A percentile compares a stretch with the other conserved stretches of the same genome.
Evolutionary conservation across 2,113 vertebrate species (phyloP).

Genomic region (Aythya baeri): DNA sequence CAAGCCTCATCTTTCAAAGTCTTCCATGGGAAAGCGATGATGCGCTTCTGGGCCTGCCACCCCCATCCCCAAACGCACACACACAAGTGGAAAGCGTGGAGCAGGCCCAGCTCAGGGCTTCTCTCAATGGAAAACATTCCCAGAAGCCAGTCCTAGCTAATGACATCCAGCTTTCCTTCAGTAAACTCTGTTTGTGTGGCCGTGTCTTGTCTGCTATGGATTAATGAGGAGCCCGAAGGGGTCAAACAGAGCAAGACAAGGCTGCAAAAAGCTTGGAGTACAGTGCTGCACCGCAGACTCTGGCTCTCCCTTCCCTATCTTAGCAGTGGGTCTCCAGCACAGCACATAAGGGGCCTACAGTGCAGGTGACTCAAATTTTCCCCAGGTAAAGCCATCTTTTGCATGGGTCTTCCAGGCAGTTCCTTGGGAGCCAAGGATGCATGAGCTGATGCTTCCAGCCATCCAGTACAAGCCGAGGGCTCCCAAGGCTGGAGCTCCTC

Average conservation of each 20-base stretch:
- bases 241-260: slow-evolving; percentile 21
- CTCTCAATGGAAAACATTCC: slow-evolving; percentile 61
- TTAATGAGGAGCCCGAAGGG: slow-evolving; percentile 65
- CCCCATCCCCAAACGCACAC: slow-evolving; percentile 4
- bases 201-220: slow-evolving; percentile 18
- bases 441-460: not conserved
- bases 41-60: not conserved
- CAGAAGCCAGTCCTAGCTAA: slow-evolving; percentile 59
- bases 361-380: not conserved
- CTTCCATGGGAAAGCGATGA: not conserved
- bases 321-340: not conserved
- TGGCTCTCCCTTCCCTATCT: not conserved
- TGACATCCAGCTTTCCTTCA: slow-evolving; percentile 71
- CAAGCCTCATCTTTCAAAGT: not conserved
- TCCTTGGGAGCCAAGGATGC: not conserved
- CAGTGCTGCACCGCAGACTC: not conserved
- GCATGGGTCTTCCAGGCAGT: not conserved
- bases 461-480: not conserved
- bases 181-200: slow-evolving; percentile 73
- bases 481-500: not conserved
- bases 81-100: slow-evolving; percentile 24
- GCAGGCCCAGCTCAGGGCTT: slow-evolving; percentile 45
- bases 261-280: not conserved
- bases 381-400: not conserved
- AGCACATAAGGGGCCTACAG: not conserved